phyloP scores from a whole-genome alignment of 37 sponge, comb jelly and placozoan genomes.

The Chondrosia reniformis region DNA sequence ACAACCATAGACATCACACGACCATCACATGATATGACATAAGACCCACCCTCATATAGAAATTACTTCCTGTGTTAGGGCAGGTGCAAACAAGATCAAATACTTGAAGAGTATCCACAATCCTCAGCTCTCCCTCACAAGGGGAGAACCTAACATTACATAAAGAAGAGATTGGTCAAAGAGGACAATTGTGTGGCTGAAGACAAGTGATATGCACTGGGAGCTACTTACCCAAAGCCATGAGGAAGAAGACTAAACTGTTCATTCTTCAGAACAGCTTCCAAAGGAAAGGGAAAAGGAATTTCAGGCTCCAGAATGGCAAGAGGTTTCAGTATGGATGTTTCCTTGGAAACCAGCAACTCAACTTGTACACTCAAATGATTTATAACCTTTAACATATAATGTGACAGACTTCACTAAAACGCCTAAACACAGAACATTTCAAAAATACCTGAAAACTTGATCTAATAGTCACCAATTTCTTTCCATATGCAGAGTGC shows the following conservation, averaged over 20 bases:
- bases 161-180: not conserved
- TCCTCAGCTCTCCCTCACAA: too few relatives aligned
- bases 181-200: too few relatives aligned
- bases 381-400: slow-evolving; percentile 1
- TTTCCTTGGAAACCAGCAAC: not conserved
- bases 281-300: slow-evolving; percentile 17
- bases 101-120: too few relatives aligned
- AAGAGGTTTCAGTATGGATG: not conserved
- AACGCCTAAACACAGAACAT: not conserved
- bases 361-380: slow-evolving; percentile 12
- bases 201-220: not conserved
- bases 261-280: not conserved
- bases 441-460: not conserved
- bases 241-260: not conserved
- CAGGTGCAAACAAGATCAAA: too few relatives aligned
- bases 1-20: too few relatives aligned
- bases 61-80: too few relatives aligned
- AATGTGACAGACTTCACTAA: not conserved
- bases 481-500: slow-evolving; percentile 13
- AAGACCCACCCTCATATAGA: too few relatives aligned
- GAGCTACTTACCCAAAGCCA: slow-evolving; percentile 14
- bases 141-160: too few relatives aligned
- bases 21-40: too few relatives aligned
- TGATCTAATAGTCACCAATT: slow-evolving; percentile 10
- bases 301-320: not conserved